Conservation (phyloP, 1,140 invertebrate species). For the Drosophila pallidifrons region DNA sequence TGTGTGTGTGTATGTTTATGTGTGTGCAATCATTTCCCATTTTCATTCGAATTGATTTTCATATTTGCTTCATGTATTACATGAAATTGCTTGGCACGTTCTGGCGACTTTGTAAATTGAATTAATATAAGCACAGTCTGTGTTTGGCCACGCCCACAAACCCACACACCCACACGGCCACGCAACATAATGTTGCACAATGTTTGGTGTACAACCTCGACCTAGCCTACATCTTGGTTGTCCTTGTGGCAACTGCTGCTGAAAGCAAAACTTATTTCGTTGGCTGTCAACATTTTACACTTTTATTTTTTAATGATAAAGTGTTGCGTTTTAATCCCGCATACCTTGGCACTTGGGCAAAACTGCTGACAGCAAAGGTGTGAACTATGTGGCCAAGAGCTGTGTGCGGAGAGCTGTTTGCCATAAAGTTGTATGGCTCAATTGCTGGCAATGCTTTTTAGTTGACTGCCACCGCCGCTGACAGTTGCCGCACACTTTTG, state of each 20-base stretch:
- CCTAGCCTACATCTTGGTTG: constrained; percentile 19
- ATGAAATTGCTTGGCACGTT: constrained; percentile 25
- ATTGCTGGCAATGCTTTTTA: constrained; percentile 21
- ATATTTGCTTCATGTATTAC: constrained; percentile 25
- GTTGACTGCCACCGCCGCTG: constrained; percentile 3
- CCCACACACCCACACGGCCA: background rate
- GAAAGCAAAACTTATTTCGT: constrained; percentile 62
- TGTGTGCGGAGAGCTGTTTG: background rate
- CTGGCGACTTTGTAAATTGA: constrained; percentile 34
- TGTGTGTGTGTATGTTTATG: background rate
- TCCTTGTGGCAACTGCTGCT: constrained; percentile 38
- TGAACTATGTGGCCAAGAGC: background rate
- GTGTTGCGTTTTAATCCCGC: constrained; percentile 69
- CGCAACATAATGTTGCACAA: constrained; percentile 21
- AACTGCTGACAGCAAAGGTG: constrained; percentile 58
- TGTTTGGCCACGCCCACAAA: background rate
- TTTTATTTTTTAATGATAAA: constrained; percentile 70
- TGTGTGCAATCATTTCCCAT: background rate
- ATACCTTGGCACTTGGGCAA: constrained; percentile 44
- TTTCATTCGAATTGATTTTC: constrained; percentile 13
- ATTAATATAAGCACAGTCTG: constrained; percentile 27
- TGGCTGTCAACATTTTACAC: constrained; percentile 61
- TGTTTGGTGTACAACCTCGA: constrained; percentile 16
- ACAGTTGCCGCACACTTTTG: constrained; percentile 26
- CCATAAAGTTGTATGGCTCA: constrained; percentile 35